Conservation (phyloP, 1,140 invertebrate species). For the Drosophila melanica region DNA sequence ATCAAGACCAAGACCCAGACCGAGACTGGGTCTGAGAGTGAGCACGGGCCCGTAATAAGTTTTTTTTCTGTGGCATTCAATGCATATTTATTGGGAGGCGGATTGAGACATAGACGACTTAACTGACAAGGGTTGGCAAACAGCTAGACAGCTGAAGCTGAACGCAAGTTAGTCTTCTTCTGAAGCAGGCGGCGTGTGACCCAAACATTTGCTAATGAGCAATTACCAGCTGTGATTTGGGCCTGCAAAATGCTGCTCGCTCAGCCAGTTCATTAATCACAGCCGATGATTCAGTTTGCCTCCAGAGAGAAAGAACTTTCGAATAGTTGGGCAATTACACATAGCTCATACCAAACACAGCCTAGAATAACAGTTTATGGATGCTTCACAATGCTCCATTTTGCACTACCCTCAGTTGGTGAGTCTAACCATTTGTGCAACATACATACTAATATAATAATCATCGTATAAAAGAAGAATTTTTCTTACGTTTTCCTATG, state of each 20-base stretch:
- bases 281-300: not conserved
- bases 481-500: too few relatives aligned
- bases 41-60: too few relatives aligned
- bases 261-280: slow-evolving; percentile 26
- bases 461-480: too few relatives aligned
- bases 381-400: slow-evolving; percentile 9
- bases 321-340: not conserved
- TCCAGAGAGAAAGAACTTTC: slow-evolving; percentile 18
- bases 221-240: slow-evolving; percentile 6
- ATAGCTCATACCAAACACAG: not conserved
- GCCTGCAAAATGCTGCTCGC: slow-evolving; percentile 8
- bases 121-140: slow-evolving; percentile 57
- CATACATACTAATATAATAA: not conserved
- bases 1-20: slow-evolving; percentile 4
- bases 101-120: slow-evolving; percentile 8
- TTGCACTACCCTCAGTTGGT: not conserved
- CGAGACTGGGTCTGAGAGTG: not conserved
- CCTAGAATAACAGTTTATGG: not conserved
- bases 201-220: slow-evolving; percentile 8
- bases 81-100: slow-evolving; percentile 53
- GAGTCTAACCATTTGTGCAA: not conserved
- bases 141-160: slow-evolving; percentile 9
- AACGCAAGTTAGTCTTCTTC: not conserved
- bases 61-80: slow-evolving; percentile 30
- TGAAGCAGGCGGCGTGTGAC: slow-evolving; percentile 4